Conservation (phyloP, 2,113 vertebrate species). For the Vombatus ursinus region DNA sequence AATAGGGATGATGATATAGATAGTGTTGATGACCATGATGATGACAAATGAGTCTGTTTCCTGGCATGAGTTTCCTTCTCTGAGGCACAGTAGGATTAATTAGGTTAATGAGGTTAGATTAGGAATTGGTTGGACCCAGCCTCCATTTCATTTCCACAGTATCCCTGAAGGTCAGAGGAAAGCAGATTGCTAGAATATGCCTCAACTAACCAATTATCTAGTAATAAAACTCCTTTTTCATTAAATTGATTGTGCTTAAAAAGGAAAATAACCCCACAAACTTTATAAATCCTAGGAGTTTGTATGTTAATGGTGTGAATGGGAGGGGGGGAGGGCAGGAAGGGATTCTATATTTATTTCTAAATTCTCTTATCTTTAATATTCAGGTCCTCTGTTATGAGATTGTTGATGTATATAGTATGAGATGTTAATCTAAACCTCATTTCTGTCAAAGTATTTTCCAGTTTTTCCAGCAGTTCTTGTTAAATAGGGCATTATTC, state of each 20-base stretch:
- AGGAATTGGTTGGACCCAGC: background rate
- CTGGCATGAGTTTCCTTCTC: too few species aligned
- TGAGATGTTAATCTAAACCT: background rate
- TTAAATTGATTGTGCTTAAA: background rate
- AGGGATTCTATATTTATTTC: background rate
- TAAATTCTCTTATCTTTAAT: background rate
- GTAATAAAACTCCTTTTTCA: background rate
- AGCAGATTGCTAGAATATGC: background rate
- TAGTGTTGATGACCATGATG: too few species aligned
- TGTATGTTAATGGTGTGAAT: background rate
- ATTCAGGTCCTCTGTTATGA: background rate
- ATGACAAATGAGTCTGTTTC: background rate
- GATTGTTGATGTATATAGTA: background rate
- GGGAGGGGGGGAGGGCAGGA: background rate
- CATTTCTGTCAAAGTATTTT: background rate
- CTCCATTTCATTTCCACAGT: background rate
- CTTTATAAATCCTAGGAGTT: background rate
- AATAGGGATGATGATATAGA: background rate
- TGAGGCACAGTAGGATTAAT: too few species aligned
- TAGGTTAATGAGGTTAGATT: too few species aligned
- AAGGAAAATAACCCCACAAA: background rate
- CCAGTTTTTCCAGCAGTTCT: background rate
- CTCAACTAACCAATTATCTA: background rate
- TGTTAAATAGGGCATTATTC: background rate
- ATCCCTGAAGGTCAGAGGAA: background rate